Conservation (phyloP, 2,888 invertebrate genomes). For the Sarcophaga subvicina region DNA sequence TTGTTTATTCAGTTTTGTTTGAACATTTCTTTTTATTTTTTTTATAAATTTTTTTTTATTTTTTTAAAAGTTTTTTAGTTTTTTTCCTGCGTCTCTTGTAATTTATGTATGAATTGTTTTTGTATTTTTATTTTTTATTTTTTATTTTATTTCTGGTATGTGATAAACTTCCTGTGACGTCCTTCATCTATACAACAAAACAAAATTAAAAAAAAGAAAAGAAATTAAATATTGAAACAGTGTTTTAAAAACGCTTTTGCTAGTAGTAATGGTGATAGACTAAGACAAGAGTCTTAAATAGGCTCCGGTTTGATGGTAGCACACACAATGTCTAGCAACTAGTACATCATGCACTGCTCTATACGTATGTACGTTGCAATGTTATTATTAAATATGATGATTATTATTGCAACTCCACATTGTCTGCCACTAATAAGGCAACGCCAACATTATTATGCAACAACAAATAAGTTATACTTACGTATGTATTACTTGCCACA, state of each 20-base stretch:
- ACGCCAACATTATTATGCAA: slow-evolving; percentile 41
- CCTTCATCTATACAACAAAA: slow-evolving; percentile 50
- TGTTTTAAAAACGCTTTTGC: not conserved
- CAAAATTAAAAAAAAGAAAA: slow-evolving; percentile 13
- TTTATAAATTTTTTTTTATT: slow-evolving; percentile 21
- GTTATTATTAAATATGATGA: slow-evolving; percentile 33
- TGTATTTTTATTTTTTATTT: slow-evolving; percentile 30
- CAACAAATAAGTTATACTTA: not conserved
- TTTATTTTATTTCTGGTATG: slow-evolving; percentile 67
- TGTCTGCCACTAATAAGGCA: slow-evolving; percentile 67
- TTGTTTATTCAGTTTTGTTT: slow-evolving; percentile 67
- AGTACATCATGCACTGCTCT: not conserved
- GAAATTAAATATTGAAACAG: not conserved
- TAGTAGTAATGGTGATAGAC: not conserved
- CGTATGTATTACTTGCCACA: not conserved
- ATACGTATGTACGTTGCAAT: not conserved
- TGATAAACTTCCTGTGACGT: slow-evolving; percentile 70
- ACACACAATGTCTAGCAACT: not conserved
- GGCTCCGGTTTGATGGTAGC: slow-evolving; percentile 2
- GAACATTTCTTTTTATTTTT: slow-evolving; percentile 34
- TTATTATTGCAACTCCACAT: slow-evolving; percentile 61
- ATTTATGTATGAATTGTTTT: slow-evolving; percentile 59
- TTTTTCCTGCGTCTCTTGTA: slow-evolving; percentile 52
- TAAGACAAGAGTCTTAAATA: not conserved
- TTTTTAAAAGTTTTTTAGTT: slow-evolving; percentile 27